Evolutionary conservation across 2,113 vertebrate species (phyloP), one percentile per base, ranked within the genome.

Genomic region (Nothocercus nigrocapillus): DNA sequence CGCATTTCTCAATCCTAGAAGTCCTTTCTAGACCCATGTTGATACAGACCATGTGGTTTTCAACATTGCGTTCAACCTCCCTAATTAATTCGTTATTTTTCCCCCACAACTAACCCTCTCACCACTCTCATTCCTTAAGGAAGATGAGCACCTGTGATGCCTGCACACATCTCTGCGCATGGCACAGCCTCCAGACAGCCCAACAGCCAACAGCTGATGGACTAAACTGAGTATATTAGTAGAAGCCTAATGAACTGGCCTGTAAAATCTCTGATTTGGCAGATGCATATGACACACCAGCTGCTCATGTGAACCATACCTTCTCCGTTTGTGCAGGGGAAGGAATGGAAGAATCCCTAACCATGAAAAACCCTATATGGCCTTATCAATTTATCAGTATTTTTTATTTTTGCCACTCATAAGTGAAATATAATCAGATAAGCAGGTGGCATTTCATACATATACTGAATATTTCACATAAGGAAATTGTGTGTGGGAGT

Each of bases 61-160:
- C 78, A 83, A 72, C 8, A 75, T 7, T 1, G 4, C 4, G 1
- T 83, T 82, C 62, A 53, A 82, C 72, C 13, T 13, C 16, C 30
- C 1, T 38, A 64, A 85, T 44, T 38, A 64, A 85, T 44, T 40
- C 6, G 30, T 58, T 58, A 30, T 40, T 72, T 70, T 4, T 53
- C 7, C 32, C 11, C 21, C 16, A 27, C 28, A 68, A 3, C 36
- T 0, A 82, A 79, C 36, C 40, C 49, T 61, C 30, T 51, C 51
- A 59, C 0, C 0, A 0, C 42, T 92, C 64, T 56, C 36, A n/a
- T 79, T 88, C 68, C 38, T 66, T 47, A 45, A 56, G 28, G 61
- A 74, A 58, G 20, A 10, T 28, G 51, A 49, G 36, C 7, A 1
- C 34, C 45, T 90, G 25, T 74, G 64, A 36, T 20, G 19, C 30